phyloP scores from a whole-genome alignment of 2,888 invertebrate genomes.

The Ectemnius lituratus region DNA sequence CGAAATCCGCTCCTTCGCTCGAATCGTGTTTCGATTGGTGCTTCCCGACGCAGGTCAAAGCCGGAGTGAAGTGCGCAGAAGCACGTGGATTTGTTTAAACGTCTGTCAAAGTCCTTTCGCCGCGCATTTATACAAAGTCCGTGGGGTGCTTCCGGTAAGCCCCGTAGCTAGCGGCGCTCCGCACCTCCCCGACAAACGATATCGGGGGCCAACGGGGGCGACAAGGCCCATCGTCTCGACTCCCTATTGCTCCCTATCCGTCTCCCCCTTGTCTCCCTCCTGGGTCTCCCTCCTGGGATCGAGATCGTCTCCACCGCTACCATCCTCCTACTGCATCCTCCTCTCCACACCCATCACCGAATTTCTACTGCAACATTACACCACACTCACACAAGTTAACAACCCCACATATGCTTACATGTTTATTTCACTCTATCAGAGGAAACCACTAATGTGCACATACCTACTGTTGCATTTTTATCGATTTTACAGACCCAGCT shows the following conservation, averaged over 20 bases:
- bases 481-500: too few species aligned
- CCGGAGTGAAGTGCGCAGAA: constrained; percentile 57
- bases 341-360: constrained; percentile 5
- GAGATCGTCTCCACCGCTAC: not conserved
- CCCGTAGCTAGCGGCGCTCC: constrained; percentile 67
- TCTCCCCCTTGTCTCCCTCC: constrained; percentile 6
- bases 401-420: too few species aligned
- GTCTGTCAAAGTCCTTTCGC: constrained; percentile 55
- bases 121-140: constrained; percentile 67
- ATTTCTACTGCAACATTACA: constrained; percentile 27
- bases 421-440: too few species aligned
- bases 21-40: constrained; percentile 36
- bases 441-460: too few species aligned
- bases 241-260: constrained; percentile 8
- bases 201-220: constrained; percentile 58
- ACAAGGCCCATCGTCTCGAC: constrained; percentile 51
- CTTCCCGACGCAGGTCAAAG: constrained; percentile 27
- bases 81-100: constrained; percentile 70
- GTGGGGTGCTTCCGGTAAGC: constrained; percentile 69
- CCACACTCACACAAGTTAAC: constrained; percentile 19
- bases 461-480: too few species aligned
- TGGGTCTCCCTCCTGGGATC: constrained; percentile 13
- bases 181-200: constrained; percentile 59
- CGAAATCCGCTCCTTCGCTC: constrained; percentile 45
- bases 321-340: not conserved